These are phyloP conservation scores for Myotis brandtii DNA, from an alignment of 2,113 vertebrate genomes.

Conservation along the genomic window DNA sequence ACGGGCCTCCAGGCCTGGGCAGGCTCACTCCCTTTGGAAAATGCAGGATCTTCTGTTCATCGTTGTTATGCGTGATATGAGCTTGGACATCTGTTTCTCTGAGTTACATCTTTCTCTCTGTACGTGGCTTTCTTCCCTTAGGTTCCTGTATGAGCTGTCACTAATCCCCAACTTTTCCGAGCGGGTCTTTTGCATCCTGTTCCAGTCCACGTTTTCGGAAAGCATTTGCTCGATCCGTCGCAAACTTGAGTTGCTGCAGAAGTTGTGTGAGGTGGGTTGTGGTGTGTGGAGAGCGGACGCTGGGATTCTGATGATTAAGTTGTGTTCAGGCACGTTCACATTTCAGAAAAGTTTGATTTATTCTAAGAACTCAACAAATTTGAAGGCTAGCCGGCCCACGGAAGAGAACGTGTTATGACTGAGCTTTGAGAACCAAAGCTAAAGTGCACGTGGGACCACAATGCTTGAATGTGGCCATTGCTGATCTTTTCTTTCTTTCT, in stretches of 20 bases:
- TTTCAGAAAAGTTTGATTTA: slow-evolving; percentile 74
- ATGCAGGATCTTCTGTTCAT: not conserved
- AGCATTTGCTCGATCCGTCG: slow-evolving; percentile 92
- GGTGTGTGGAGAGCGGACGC: not conserved
- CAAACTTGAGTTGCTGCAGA: slow-evolving; percentile 95
- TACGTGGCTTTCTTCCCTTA: slow-evolving; percentile 77
- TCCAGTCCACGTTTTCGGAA: slow-evolving; percentile 96
- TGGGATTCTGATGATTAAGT: slow-evolving; percentile 66
- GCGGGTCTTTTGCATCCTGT: slow-evolving; percentile 96
- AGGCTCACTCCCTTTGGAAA: not conserved
- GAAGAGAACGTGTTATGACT: slow-evolving; percentile 34
- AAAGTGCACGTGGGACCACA: not conserved
- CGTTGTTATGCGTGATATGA: not conserved
- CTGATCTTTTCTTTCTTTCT: not conserved
- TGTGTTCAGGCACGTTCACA: slow-evolving; percentile 50
- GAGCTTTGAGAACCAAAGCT: slow-evolving; percentile 67
- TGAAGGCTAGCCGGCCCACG: slow-evolving; percentile 46
- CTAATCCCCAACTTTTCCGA: slow-evolving; percentile 97
- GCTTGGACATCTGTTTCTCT: not conserved
- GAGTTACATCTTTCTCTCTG: not conserved
- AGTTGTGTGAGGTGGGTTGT: slow-evolving; percentile 92
- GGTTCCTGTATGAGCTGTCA: slow-evolving; percentile 96
- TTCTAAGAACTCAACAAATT: slow-evolving; percentile 53
- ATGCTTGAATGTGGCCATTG: not conserved
- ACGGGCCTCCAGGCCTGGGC: rapidly evolving